These are phyloP conservation scores for Epinotia brunnichana DNA, from an alignment of 2,888 invertebrate genomes.

Conservation along the genomic window DNA sequence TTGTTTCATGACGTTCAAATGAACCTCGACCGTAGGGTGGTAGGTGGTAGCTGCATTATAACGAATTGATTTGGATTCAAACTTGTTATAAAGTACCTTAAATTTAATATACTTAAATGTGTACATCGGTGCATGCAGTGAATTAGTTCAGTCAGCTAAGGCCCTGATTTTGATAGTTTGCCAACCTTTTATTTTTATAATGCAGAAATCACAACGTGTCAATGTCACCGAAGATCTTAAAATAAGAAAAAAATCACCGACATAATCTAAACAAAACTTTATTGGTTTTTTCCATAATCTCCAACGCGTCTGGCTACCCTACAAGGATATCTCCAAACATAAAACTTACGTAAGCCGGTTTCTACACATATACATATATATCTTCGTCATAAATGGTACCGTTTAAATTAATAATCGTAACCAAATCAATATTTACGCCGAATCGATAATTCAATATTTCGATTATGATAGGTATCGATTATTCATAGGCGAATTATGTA, in stretches of 20 bases:
- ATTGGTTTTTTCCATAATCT: conserved; percentile 1
- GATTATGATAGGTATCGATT: conserved; percentile 41
- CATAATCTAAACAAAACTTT: not conserved
- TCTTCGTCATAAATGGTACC: conserved; percentile 21
- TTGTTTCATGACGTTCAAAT: too few relatives aligned
- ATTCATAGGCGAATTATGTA: conserved; percentile 41
- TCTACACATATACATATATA: conserved; percentile 6
- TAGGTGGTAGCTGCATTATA: too few relatives aligned
- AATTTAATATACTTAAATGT: too few relatives aligned
- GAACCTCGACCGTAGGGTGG: too few relatives aligned
- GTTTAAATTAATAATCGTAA: conserved; percentile 42
- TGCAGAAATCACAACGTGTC: too few relatives aligned
- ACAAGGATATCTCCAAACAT: conserved; percentile 6
- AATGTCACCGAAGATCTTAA: not conserved
- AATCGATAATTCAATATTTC: conserved; percentile 42
- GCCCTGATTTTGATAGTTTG: too few relatives aligned
- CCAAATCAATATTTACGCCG: conserved; percentile 42
- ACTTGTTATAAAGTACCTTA: too few relatives aligned
- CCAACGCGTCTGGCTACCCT: not conserved
- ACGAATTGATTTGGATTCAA: too few relatives aligned
- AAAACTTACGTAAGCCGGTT: conserved; percentile 13
- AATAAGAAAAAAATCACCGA: not conserved
- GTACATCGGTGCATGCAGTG: too few relatives aligned
- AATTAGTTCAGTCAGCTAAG: too few relatives aligned
- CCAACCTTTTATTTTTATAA: too few relatives aligned